Base-by-base conservation (phyloP, 1,140 invertebrate genomes). In the Drosophila tani region DNA sequence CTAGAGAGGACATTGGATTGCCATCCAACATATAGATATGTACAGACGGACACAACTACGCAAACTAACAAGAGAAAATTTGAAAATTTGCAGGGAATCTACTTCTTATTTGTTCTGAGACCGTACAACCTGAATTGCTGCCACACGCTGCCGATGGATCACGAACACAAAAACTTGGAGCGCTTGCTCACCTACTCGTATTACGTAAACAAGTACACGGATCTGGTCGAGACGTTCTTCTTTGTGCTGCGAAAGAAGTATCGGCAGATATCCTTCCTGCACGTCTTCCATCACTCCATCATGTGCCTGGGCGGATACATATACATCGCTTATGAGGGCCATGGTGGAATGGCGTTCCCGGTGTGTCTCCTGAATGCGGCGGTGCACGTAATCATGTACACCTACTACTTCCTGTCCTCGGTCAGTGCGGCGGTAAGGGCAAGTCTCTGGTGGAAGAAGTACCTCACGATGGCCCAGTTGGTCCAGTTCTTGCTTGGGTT, bases 281-380 rank as follows among this genome's bases (percentile, higher is more conserved):
- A 85, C 49, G 38, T 84, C 8, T 19, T 75, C 27, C 82, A 84
- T 21, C 97, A 98, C 84, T 93, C 94, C 5, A 94, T 94, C 0
- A 81, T 92, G 75, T 43, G 64, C 11, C 2, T 40, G 0, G 15
- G 17, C 6, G 29, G 41, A 0, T 88, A 74, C 17, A 8, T 32
- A 9, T 7, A 2, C 7, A 8, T 32, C 2, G 8, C 29, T 8
- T 32, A 32, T 32, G 29, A 0, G 40, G 74, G 80, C 11, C 63
- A 57, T 11, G 96, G 96, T 51, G 96, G 96, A 0, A 95, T 96
- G 69, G 93, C 93, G 0, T 68, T 49, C 3, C 55, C 45, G 1
- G 15, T 41, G 2, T 68, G 64, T 24, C 40, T 68, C 17, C 2
- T 77, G 1, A 77, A 77, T 7, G 45, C 58, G 29, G n/a, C 17